phyloP scores from a whole-genome alignment of 2,797 vertebrate genomes.

The Syngnathus rostellatus region DNA sequence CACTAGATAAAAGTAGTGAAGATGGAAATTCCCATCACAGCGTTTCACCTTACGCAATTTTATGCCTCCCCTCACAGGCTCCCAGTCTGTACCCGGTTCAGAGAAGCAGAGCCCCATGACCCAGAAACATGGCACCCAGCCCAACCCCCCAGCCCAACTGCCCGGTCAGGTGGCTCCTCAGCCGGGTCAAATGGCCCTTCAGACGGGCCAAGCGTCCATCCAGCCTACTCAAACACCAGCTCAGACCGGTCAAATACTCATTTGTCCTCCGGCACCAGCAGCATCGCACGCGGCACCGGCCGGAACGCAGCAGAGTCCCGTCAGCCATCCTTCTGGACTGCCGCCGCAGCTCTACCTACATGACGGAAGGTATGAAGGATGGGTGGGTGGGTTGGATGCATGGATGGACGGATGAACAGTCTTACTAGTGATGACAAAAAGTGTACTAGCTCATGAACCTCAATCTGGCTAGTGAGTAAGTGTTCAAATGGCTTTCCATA shows the following conservation, averaged over 20 bases:
- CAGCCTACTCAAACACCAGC: slow-evolving; percentile 52
- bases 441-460: background rate
- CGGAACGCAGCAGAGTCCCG: slow-evolving; percentile 65
- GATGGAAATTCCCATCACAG: background rate
- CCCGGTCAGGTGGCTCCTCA: slow-evolving; percentile 44
- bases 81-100: slow-evolving; percentile 87
- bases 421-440: background rate
- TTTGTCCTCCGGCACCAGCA: slow-evolving; percentile 49
- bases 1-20: too few relatives aligned
- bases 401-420: background rate
- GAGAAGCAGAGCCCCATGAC: slow-evolving; percentile 98
- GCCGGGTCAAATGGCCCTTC: slow-evolving; percentile 45
- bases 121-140: slow-evolving; percentile 90
- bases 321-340: slow-evolving; percentile 74
- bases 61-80: slow-evolving; percentile 64
- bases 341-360: slow-evolving; percentile 92
- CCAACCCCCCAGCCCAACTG: slow-evolving; percentile 74
- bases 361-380: slow-evolving; percentile 81
- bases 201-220: slow-evolving; percentile 38
- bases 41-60: background rate
- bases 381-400: background rate
- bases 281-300: slow-evolving; percentile 48
- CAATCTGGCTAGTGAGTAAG: background rate
- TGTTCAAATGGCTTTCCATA: background rate
- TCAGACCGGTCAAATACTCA: slow-evolving; percentile 46